Conservation (phyloP, 2,113 vertebrate genomes). For the Odontesthes bonariensis region DNA sequence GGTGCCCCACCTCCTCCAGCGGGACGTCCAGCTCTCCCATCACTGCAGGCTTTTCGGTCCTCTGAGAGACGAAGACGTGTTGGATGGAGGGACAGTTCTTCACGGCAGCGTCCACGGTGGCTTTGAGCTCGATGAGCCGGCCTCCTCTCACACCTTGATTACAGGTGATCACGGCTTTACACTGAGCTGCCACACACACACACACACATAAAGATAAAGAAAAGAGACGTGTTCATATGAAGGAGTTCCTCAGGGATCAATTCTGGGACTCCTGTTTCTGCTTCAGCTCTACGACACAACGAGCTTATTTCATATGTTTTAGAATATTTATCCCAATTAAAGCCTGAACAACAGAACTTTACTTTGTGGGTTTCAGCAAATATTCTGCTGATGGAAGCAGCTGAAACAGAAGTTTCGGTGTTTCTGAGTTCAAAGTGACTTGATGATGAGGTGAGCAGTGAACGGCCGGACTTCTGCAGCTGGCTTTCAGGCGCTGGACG, state of each 20-base stretch:
- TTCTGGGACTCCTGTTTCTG: not conserved
- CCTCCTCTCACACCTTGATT: slow-evolving; percentile 91
- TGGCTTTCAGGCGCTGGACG: not conserved
- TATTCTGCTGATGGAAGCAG: too few relatives aligned
- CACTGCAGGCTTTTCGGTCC: slow-evolving; percentile 84
- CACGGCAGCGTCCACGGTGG: slow-evolving; percentile 88
- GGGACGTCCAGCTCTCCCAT: slow-evolving; percentile 85
- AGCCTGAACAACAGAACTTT: too few relatives aligned
- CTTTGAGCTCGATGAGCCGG: slow-evolving; percentile 85
- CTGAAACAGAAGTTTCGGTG: too few relatives aligned
- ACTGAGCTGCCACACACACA: slow-evolving; percentile 81
- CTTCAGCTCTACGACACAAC: not conserved
- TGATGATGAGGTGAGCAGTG: too few relatives aligned
- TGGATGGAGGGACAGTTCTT: slow-evolving; percentile 86
- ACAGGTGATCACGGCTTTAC: slow-evolving; percentile 91
- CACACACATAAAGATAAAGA: too few relatives aligned
- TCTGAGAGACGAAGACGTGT: slow-evolving; percentile 88
- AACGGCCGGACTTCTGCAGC: not conserved
- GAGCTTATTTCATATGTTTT: not conserved
- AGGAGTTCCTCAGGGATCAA: not conserved
- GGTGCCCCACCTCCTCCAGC: slow-evolving; percentile 86
- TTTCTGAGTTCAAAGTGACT: too few relatives aligned
- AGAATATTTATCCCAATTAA: too few relatives aligned
- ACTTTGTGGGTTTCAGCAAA: too few relatives aligned
- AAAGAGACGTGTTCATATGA: too few relatives aligned